Conservation (phyloP, 2,797 vertebrate species). For the Hybognathus amarus region DNA sequence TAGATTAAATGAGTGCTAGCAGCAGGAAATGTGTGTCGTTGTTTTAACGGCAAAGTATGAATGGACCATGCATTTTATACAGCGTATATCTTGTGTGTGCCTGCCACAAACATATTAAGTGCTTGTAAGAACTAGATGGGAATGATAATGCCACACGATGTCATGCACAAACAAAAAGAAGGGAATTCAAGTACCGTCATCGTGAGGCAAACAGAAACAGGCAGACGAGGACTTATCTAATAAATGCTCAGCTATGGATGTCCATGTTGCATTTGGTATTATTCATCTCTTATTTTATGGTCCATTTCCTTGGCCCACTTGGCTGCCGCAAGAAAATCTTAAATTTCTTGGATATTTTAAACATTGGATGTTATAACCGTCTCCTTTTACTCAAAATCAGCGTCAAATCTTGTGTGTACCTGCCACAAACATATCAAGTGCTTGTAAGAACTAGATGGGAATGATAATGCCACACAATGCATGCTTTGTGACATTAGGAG, state of each 20-base stretch:
- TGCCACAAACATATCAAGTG: background rate
- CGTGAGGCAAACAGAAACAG: no score
- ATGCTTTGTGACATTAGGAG: background rate
- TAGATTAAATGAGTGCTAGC: background rate
- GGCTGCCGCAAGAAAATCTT: no score
- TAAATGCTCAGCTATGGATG: no score
- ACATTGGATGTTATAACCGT: no score
- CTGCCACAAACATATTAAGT: background rate
- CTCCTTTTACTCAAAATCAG: no score
- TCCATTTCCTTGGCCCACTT: no score
- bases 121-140: background rate
- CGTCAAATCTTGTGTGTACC: constrained; percentile 4
- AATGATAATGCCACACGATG: background rate
- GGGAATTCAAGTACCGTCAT: no score
- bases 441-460: background rate
- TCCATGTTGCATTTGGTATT: no score
- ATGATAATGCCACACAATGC: background rate
- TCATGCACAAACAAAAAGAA: no score
- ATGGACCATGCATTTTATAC: constrained; percentile 2
- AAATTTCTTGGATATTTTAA: no score
- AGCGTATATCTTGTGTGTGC: constrained; percentile 3
- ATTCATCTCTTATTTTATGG: no score
- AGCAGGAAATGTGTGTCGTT: background rate
- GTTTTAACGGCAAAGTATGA: background rate
- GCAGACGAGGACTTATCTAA: no score